Evolutionary conservation across 2,113 vertebrate species (phyloP), one percentile per base, ranked within the genome.

Genomic region (Eonycteris spelaea): DNA sequence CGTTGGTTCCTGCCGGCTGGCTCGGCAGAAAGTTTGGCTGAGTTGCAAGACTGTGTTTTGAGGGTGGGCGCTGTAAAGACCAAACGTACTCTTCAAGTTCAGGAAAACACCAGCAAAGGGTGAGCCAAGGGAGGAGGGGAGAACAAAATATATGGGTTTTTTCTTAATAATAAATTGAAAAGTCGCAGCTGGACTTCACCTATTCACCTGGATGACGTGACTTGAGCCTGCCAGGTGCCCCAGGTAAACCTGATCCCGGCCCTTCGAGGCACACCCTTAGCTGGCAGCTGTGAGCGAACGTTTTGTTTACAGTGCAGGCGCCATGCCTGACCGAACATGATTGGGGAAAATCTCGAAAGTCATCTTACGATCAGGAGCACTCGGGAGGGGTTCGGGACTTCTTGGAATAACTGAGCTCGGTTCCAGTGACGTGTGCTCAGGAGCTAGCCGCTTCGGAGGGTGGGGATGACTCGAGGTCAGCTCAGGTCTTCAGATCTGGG

Each of bases 21-120:
- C 90, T 96, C 96, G 94, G 92, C 92, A 95, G 93, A 90, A 96
- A 95, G 85, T 94, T 7, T 86, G 91, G 89, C 92, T 94, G 95
- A 95, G 67, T 75, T 86, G 82, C 82, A 68, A 92, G 90, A 86
- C 53, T 70, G 4, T 61, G 33, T 89, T 96, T 65, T 82, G 94
- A 93, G 77, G 59, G 84, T 68, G n/a, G 71, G 82, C 0, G 2
- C 63, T n/a, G 33, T 35, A 12, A 77, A 95, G 40, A 94, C 68
- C 59, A 96, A 96, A 95, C 67, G 73, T 24, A 19, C 48, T 88
- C 84, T 91, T 88, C 88, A 90, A 71, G 33, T 90, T 91, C 30
- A 83, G 77, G 73, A 95, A 97, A 88, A 95, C n/a, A 83, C 48
- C 13, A 57, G 87, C 35, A 7, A 43, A n/a, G 11, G 26, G 0